Evolutionary conservation across 1,140 invertebrate species (phyloP).

Genomic region (Macrocentrus cingulum): DNA sequence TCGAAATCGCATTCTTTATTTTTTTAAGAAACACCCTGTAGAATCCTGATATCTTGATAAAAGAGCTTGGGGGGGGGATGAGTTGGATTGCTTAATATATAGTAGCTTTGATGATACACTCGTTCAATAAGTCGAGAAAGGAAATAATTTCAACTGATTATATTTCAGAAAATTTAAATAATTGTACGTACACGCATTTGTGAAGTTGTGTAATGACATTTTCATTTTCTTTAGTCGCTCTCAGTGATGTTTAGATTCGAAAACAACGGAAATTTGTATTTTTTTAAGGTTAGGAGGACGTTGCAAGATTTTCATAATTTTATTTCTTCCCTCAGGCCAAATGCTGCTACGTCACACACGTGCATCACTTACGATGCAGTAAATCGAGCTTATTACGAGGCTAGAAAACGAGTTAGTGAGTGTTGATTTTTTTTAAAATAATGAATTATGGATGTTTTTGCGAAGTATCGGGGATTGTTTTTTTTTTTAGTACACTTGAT

Average conservation of each 20-base stretch:
- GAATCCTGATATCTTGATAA: not conserved
- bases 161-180: no score
- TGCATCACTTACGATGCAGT: conserved; percentile 92
- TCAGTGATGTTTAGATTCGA: no score
- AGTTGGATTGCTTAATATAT: not conserved
- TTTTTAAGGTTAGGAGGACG: not conserved
- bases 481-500: not conserved
- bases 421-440: conserved; percentile 33
- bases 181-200: no score
- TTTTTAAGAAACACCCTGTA: not conserved
- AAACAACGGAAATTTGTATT: no score
- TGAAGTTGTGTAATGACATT: no score
- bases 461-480: not conserved
- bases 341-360: conserved; percentile 68
- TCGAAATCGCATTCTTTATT: no score
- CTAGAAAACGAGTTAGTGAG: conserved; percentile 82
- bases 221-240: conserved; percentile 5
- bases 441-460: conserved; percentile 13
- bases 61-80: no score
- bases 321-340: conserved; percentile 64
- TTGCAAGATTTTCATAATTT: conserved; percentile 26
- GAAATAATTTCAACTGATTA: no score
- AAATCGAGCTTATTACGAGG: conserved; percentile 85
- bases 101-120: not conserved
- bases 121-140: not conserved